phyloP scores from a whole-genome alignment of 1,140 invertebrate genomes.

The Papilio glaucus region DNA sequence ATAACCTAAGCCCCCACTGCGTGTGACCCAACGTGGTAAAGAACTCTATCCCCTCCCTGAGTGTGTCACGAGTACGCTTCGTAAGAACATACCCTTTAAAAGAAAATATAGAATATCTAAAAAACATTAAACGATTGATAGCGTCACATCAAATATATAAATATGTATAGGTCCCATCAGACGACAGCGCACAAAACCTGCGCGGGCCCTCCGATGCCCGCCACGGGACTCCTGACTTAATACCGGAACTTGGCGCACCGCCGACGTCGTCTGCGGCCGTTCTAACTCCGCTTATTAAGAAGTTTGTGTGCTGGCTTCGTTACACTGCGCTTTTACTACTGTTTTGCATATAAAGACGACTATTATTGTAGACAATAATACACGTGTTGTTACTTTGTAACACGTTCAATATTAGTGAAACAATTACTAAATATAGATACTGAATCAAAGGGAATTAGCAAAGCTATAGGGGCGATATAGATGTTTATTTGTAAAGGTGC shows the following conservation, averaged over 20 bases:
- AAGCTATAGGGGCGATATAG: too few species aligned
- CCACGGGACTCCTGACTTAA: neutral
- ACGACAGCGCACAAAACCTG: neutral
- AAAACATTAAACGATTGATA: neutral
- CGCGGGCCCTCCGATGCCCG: too few species aligned
- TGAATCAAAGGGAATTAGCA: too few species aligned
- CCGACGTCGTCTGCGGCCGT: neutral
- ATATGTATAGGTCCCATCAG: neutral
- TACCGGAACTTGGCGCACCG: slow-evolving; percentile 27
- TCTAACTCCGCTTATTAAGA: slow-evolving; percentile 16
- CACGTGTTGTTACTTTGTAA: too few species aligned
- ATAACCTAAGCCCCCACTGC: too few species aligned
- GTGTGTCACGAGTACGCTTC: neutral
- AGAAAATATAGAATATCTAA: too few species aligned
- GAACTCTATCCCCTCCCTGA: slow-evolving; percentile 11
- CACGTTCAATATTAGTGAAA: too few species aligned
- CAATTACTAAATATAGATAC: too few species aligned
- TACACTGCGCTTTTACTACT: neutral
- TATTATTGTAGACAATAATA: neutral
- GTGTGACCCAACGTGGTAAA: too few species aligned
- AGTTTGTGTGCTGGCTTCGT: neutral
- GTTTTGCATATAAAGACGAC: neutral
- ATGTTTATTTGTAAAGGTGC: too few species aligned
- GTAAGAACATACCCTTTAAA: too few species aligned
- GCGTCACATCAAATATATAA: neutral